Base-by-base conservation (phyloP, 2,888 invertebrate species). In the Rhamnusium bicolor region DNA sequence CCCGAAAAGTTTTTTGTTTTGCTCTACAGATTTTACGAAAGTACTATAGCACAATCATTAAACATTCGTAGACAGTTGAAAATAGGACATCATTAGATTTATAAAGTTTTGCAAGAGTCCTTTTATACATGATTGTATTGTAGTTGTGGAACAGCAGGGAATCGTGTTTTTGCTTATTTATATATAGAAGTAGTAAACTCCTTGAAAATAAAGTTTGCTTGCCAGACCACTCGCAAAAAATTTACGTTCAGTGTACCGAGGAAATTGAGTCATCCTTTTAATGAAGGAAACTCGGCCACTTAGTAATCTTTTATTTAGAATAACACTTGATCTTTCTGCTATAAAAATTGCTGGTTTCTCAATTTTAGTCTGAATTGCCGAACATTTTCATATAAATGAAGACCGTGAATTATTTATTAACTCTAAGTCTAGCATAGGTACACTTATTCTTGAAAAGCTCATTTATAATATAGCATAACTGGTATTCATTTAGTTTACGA, bases 291-390 rank as follows among this genome's bases (percentile, higher is more conserved):
- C 61, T 61, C 19, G 49, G 66, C 66, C 56, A 67, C 40, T 67
- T 56, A 67, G 66, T 29, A 62, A 74, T 74, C 70, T 71, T 74
- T 74, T 74, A 74, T 74, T 74, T 74, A 74, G 67, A 58, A 56
- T 32, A 56, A 71, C 46, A 67, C 70, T 71, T 74, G 73, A 74
- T 74, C 71, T 70, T 53, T 54, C 67, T 49, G 46, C 71, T 56
- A 68, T 68, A 71, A 71, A 74, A 74, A 66, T 70, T 32, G 67
- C 62, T 46, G 67, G 61, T 62, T 62, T 69, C 60, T 21, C 46
- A 49, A 21, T 60, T 46, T 21, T 24, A 3, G 16, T 10, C 24
- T 14, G 49, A 49, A 27, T 63, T 63, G 47, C 12, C 0, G 18
- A 8, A 24, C 21, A 14, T 63, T 63, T 51, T 27, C 51, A 27